phyloP scores from a whole-genome alignment of 2,113 vertebrate species.

The Amblyopsis rosae region DNA sequence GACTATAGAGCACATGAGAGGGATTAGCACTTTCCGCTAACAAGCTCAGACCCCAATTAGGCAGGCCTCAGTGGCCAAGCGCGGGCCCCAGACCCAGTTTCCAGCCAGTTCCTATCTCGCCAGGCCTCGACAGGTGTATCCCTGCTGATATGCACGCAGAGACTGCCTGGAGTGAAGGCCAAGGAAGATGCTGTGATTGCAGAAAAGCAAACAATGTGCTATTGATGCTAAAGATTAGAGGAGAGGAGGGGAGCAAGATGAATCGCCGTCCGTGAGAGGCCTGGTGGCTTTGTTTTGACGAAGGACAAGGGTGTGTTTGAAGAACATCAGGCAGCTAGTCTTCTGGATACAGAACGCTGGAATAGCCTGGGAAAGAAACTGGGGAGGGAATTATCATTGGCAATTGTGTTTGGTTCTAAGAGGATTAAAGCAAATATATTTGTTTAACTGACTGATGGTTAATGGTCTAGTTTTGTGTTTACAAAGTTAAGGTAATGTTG shows the following conservation, averaged over 20 bases:
- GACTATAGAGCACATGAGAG: slow-evolving; percentile 77
- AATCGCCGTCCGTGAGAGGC: slow-evolving; percentile 35
- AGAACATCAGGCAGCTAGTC: slow-evolving; percentile 23
- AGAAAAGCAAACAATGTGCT: slow-evolving; percentile 50
- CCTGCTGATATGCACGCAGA: slow-evolving; percentile 39
- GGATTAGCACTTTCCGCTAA: slow-evolving; percentile 77
- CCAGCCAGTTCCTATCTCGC: slow-evolving; percentile 59
- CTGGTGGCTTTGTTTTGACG: slow-evolving; percentile 24
- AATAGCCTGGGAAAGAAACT: neutral
- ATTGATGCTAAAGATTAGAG: slow-evolving; percentile 53
- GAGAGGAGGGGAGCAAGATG: slow-evolving; percentile 28
- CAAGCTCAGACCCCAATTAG: slow-evolving; percentile 78
- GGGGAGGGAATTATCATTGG: neutral
- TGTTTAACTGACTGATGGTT: neutral
- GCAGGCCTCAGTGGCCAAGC: slow-evolving; percentile 66
- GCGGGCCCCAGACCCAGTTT: slow-evolving; percentile 34
- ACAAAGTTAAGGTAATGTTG: neutral
- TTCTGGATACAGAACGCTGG: neutral
- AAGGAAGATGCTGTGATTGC: slow-evolving; percentile 52
- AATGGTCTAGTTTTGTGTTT: neutral
- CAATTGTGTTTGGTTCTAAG: neutral
- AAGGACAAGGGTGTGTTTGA: slow-evolving; percentile 23
- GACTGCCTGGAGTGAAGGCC: slow-evolving; percentile 26
- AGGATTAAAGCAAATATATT: neutral
- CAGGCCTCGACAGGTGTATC: slow-evolving; percentile 61